Conservation (phyloP, 2,113 vertebrate species). For the Cyphomyrus plagiostoma region DNA sequence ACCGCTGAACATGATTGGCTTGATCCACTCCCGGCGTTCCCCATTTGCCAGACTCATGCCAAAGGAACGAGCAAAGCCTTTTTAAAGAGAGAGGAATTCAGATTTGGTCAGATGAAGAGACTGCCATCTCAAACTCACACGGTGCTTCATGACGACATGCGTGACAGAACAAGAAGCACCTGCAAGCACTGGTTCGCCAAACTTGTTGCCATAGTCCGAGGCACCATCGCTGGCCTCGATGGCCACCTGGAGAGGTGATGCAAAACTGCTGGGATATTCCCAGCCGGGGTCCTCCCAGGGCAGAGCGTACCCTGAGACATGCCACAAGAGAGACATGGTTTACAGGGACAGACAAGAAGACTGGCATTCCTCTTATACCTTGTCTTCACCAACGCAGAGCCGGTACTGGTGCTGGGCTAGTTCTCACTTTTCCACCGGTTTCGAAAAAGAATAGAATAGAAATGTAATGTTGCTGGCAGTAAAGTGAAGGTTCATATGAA, state of each 20-base stretch:
- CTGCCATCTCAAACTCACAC: neutral
- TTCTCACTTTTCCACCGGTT: neutral
- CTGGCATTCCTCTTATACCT: neutral
- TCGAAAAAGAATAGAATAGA: too few species aligned
- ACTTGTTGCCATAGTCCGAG: slow-evolving; percentile 91
- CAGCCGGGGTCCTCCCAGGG: slow-evolving; percentile 78
- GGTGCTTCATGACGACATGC: neutral
- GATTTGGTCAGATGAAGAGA: neutral
- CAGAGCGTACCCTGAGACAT: slow-evolving; percentile 63
- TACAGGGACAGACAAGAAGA: neutral
- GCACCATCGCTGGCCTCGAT: slow-evolving; percentile 85
- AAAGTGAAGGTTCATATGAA: too few species aligned
- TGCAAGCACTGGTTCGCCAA: slow-evolving; percentile 81
- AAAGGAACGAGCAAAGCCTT: slow-evolving; percentile 85
- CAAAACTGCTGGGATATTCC: slow-evolving; percentile 76
- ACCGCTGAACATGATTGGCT: slow-evolving; percentile 93
- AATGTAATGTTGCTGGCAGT: too few species aligned
- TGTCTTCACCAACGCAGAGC: neutral
- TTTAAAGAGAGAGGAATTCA: neutral
- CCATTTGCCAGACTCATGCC: slow-evolving; percentile 69
- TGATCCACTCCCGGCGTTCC: slow-evolving; percentile 84
- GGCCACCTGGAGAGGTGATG: slow-evolving; percentile 75
- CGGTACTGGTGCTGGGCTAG: neutral
- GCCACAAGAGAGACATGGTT: neutral
- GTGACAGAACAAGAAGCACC: slow-evolving; percentile 48